These are phyloP conservation scores for Gonatopus flavifemur DNA, from an alignment of 1,140 invertebrate genomes.

Conservation along the genomic window DNA sequence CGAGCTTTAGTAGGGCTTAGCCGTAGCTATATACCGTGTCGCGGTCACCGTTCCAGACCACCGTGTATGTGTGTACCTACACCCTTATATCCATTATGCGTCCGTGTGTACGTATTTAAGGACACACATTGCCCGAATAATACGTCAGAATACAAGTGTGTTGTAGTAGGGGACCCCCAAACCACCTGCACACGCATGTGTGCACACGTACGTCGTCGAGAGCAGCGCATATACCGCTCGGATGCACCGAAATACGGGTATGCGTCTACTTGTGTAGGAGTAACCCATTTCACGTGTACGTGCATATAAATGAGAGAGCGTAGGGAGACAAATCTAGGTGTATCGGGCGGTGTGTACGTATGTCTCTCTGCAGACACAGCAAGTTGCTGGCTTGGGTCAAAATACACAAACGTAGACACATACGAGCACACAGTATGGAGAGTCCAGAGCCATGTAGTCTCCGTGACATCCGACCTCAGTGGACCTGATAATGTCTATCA, in stretches of 20 bases:
- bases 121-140: background rate
- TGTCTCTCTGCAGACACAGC: conserved; percentile 9
- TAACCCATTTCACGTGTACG: background rate
- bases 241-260: too few species aligned
- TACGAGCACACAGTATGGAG: background rate
- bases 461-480: conserved; percentile 33
- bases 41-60: conserved; percentile 42
- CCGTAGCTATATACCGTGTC: conserved; percentile 41
- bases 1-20: conserved; percentile 47
- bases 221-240: conserved; percentile 8
- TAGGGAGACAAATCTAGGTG: too few species aligned
- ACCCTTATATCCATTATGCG: too few species aligned
- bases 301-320: conserved; percentile 11
- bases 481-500: conserved; percentile 34
- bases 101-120: background rate
- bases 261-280: background rate
- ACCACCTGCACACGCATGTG: too few species aligned
- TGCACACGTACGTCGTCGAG: too few species aligned
- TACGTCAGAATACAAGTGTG: too few species aligned
- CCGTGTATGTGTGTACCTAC: too few species aligned
- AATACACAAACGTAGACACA: conserved; percentile 2
- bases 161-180: too few species aligned
- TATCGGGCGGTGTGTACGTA: conserved; percentile 6
- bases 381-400: conserved; percentile 5
- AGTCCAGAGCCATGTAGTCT: conserved; percentile 16